Evolutionary conservation across 2,888 invertebrate species (phyloP).

Genomic region (Phalangium opilio): DNA sequence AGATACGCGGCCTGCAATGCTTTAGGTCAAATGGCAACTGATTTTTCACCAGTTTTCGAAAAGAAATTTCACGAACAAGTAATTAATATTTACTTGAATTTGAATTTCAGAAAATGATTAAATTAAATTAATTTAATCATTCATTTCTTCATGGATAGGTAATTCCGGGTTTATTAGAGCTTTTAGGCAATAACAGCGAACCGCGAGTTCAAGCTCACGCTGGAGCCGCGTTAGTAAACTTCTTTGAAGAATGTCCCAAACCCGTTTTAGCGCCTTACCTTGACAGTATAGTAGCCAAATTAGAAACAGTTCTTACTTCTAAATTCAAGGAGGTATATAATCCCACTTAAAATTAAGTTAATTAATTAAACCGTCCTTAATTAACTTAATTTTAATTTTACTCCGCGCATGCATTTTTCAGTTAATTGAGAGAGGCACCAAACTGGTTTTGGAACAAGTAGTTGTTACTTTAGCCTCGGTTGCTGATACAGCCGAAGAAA

Average conservation of each 20-base stretch:
- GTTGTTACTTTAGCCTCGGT: constrained; percentile 98
- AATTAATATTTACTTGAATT: constrained; percentile 1
- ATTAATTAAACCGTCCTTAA: not conserved
- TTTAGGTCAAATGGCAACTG: constrained; percentile 95
- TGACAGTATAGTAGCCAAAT: constrained; percentile 74
- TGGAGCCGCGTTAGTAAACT: constrained; percentile 94
- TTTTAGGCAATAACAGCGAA: constrained; percentile 76
- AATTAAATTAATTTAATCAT: constrained; percentile 2
- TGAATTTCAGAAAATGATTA: not conserved
- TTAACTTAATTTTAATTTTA: not conserved
- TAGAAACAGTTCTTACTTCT: constrained; percentile 71
- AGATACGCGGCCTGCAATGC: constrained; percentile 97
- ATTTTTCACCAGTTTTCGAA: constrained; percentile 91
- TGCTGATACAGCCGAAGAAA: constrained; percentile 93
- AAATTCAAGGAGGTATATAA: constrained; percentile 73
- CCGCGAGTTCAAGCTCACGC: constrained; percentile 84
- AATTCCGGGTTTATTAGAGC: constrained; percentile 71
- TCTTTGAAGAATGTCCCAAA: constrained; percentile 97
- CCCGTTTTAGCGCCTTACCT: constrained; percentile 77
- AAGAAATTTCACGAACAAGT: constrained; percentile 92
- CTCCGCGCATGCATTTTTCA: constrained; percentile 26
- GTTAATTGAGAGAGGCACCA: constrained; percentile 82
- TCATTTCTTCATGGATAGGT: constrained; percentile 36
- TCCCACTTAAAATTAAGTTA: constrained; percentile 1
- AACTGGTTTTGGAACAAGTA: constrained; percentile 90